phyloP scores from a whole-genome alignment of 2,113 vertebrate genomes.

The Varanus komodoensis region DNA sequence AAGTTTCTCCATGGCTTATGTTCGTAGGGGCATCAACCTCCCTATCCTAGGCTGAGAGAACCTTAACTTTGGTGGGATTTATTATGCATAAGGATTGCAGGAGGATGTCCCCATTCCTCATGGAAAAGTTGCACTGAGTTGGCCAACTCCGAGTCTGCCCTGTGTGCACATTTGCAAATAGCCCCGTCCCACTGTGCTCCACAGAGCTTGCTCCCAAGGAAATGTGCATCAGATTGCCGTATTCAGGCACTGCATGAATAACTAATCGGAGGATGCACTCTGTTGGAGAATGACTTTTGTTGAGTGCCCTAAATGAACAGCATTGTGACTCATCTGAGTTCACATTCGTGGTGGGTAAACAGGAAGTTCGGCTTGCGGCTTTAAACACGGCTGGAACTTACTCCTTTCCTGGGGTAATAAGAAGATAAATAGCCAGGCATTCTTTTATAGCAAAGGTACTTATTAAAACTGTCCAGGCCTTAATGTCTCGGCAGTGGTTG shows the following conservation, averaged over 20 bases:
- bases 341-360: conserved; percentile 7
- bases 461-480: background rate
- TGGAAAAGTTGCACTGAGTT: background rate
- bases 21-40: background rate
- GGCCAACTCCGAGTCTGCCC: too few species aligned
- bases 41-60: background rate
- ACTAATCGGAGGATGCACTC: background rate
- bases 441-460: background rate
- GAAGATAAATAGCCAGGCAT: background rate
- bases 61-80: background rate
- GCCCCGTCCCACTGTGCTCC: background rate
- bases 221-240: background rate
- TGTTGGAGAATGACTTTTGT: background rate
- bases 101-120: background rate
- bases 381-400: background rate
- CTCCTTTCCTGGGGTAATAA: background rate
- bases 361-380: conserved; percentile 1
- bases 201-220: background rate
- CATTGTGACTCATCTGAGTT: background rate
- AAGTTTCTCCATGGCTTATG: too few species aligned
- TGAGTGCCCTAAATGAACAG: background rate
- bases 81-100: background rate
- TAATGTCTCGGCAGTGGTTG: background rate
- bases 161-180: background rate
- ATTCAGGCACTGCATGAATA: background rate